These are phyloP conservation scores for Corbicula japonica DNA, from an alignment of 2,888 invertebrate species.

Conservation along the genomic window DNA sequence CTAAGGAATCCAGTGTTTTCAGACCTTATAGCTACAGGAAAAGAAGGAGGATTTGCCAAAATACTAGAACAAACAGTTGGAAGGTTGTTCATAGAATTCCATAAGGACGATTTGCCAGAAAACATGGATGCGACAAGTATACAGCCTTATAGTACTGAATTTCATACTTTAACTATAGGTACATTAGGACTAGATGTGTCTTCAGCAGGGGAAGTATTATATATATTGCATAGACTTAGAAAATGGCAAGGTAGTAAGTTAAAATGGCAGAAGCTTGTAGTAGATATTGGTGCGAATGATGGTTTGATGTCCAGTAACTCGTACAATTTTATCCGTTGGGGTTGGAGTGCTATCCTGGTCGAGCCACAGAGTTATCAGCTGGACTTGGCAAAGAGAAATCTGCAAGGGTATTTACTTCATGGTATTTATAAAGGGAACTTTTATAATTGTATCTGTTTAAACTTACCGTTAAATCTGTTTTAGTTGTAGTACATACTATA, in stretches of 20 bases:
- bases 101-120: not conserved
- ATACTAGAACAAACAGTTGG: constrained; percentile 75
- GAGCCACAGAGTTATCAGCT: constrained; percentile 77
- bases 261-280: constrained; percentile 67
- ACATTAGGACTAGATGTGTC: constrained; percentile 77
- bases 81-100: constrained; percentile 70
- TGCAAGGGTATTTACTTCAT: constrained; percentile 70
- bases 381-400: constrained; percentile 70
- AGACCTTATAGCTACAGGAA: constrained; percentile 65
- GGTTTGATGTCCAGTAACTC: constrained; percentile 81
- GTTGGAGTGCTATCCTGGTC: constrained; percentile 81
- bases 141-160: constrained; percentile 37
- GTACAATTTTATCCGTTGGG: constrained; percentile 80
- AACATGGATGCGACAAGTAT: constrained; percentile 4
- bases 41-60: constrained; percentile 72
- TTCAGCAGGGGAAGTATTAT: constrained; percentile 75
- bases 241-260: not conserved
- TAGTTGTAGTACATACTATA: no score
- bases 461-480: no score
- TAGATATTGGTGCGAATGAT: constrained; percentile 83
- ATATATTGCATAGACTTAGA: constrained; percentile 72
- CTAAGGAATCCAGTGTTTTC: constrained; percentile 44
- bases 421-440: no score
- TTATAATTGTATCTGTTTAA: no score
- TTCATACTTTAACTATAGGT: no score